Percentiles rank a stretch among this genome's conserved stretches.
Evolutionary conservation across 2,113 vertebrate genomes (phyloP).

Genomic region (Eurypyga helias): DNA sequence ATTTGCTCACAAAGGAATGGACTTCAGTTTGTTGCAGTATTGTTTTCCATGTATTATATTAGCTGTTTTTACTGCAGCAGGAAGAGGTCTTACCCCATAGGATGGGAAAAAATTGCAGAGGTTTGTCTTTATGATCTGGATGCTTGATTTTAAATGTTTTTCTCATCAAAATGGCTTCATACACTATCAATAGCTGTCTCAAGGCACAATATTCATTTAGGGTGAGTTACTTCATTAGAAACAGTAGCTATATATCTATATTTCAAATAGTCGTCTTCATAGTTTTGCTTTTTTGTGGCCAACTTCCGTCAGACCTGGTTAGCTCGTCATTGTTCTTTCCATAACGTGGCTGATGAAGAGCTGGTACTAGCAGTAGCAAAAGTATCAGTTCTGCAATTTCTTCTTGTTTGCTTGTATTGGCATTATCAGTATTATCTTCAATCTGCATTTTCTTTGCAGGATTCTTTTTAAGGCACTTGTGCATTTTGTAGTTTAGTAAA

Average conservation of each 20-base stretch:
- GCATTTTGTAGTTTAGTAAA: background rate
- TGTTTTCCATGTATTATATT: background rate
- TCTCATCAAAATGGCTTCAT: background rate
- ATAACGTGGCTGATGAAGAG: background rate
- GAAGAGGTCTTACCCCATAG: background rate
- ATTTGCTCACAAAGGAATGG: background rate
- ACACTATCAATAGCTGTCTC: background rate
- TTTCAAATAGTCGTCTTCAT: background rate
- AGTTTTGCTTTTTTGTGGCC: background rate
- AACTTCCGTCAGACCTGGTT: background rate
- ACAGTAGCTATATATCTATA: background rate
- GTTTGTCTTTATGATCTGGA: background rate
- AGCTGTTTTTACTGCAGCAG: background rate
- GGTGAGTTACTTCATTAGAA: background rate
- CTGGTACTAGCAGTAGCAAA: background rate
- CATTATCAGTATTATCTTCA: background rate
- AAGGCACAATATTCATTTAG: background rate
- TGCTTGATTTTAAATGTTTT: background rate
- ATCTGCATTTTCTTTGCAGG: background rate
- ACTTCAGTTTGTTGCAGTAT: background rate
- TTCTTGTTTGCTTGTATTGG: background rate
- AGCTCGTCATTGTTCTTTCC: background rate
- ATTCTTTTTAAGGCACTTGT: background rate
- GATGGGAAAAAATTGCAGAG: background rate
- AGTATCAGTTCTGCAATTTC: background rate